Conservation (phyloP, 2,797 vertebrate species). For the Tangara arthus region DNA sequence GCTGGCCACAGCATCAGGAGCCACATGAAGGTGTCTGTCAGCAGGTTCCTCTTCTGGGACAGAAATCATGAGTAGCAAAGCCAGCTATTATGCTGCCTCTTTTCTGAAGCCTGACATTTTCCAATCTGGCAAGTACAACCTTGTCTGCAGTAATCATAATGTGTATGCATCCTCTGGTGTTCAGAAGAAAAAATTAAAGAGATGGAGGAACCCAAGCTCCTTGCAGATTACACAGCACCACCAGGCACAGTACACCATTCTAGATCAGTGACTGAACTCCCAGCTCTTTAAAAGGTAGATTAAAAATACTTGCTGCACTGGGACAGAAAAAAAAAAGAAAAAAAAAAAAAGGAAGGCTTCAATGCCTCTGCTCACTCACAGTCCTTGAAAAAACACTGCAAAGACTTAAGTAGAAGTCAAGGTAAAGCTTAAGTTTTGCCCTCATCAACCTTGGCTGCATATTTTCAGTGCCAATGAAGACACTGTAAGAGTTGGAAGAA, state of each 20-base stretch:
- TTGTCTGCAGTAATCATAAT: rapidly evolving
- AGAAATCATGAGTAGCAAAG: neutral
- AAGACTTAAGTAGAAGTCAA: neutral
- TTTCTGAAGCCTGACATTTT: neutral
- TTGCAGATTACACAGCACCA: neutral
- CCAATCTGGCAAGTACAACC: neutral
- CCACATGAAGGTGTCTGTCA: neutral
- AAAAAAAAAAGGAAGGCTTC: neutral
- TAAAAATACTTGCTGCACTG: neutral
- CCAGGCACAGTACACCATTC: neutral
- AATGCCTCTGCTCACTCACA: neutral
- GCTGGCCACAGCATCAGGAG: neutral
- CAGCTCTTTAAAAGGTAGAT: neutral
- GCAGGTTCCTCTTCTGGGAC: neutral
- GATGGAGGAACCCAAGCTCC: neutral
- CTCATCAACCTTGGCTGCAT: neutral
- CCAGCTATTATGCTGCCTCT: neutral
- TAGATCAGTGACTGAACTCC: neutral
- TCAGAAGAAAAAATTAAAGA: neutral
- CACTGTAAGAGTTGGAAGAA: neutral
- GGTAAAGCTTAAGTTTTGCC: neutral
- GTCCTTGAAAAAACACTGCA: neutral
- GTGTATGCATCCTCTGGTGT: neutral
- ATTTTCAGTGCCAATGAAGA: neutral
- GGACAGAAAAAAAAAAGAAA: neutral